A percentile compares a stretch with the other conserved stretches of the same genome.
Evolutionary conservation across 2,113 vertebrate genomes (phyloP).

Genomic region (Rhynchopsitta pachyrhyncha): DNA sequence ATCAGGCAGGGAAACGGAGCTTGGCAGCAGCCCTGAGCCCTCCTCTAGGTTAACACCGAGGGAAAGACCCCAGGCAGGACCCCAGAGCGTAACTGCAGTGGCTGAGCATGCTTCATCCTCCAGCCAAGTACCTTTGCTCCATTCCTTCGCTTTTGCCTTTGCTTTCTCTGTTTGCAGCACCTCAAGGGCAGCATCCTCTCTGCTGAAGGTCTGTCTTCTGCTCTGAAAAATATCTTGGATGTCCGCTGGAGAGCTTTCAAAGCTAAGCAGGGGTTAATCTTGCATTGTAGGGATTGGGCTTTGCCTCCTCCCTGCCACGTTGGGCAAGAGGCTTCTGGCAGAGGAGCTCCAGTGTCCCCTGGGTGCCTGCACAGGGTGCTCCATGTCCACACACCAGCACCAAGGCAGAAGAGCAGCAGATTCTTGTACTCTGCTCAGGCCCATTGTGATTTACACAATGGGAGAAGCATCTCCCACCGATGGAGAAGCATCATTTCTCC

Average conservation of each 20-base stretch:
- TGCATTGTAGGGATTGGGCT: background rate
- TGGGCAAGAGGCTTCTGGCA: background rate
- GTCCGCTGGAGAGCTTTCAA: background rate
- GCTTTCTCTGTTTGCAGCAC: background rate
- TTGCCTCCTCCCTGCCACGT: background rate
- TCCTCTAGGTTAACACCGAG: background rate
- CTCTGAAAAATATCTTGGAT: background rate
- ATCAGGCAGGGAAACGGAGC: rapidly evolving
- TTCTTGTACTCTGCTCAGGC: too few relatives aligned
- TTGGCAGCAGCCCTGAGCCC: background rate
- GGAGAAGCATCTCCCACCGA: background rate
- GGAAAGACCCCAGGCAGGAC: background rate
- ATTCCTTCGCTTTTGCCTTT: background rate
- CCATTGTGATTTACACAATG: rapidly evolving
- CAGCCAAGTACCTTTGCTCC: background rate
- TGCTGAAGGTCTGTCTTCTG: background rate
- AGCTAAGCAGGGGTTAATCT: background rate
- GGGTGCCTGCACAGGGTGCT: background rate
- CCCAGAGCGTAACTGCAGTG: rapidly evolving
- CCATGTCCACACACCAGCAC: background rate
- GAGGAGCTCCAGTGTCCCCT: background rate
- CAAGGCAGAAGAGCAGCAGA: background rate
- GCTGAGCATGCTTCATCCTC: background rate
- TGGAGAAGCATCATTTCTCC: background rate
- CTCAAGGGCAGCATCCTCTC: background rate